These are phyloP conservation scores for Prionace glauca DNA, from an alignment of 2,797 vertebrate genomes.

Conservation along the genomic window DNA sequence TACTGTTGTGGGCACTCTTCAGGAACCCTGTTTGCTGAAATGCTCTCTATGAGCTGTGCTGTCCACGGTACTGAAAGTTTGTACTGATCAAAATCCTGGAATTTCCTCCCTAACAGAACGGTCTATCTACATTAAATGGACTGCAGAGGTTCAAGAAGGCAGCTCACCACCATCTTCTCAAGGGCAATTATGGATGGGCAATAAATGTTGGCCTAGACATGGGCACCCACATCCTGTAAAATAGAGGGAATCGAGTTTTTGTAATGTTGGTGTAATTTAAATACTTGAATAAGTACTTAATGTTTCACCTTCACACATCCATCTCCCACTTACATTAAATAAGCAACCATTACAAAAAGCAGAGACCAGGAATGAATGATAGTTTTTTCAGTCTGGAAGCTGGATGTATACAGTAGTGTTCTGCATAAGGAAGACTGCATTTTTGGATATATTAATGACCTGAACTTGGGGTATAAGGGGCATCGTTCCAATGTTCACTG, in stretches of 20 bases:
- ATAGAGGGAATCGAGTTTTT: not conserved
- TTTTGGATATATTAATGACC: not conserved
- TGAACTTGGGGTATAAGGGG: not conserved
- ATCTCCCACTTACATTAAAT: not conserved
- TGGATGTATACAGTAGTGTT: not conserved
- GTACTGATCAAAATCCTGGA: conserved; percentile 4
- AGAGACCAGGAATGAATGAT: not conserved
- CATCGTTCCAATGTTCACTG: not conserved
- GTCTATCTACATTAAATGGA: not conserved
- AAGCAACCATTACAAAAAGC: not conserved
- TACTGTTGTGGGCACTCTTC: not conserved
- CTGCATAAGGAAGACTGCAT: not conserved
- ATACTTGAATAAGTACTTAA: not conserved
- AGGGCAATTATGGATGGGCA: not conserved
- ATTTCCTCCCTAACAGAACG: not conserved
- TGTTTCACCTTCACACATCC: not conserved
- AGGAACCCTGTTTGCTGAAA: not conserved
- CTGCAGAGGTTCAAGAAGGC: not conserved
- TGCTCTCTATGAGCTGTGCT: conserved; percentile 50
- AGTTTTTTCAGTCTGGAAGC: not conserved
- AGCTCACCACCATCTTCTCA: not conserved
- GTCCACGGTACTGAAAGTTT: conserved; percentile 79
- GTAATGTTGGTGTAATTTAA: not conserved
- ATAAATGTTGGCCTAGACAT: not conserved
- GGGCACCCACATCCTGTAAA: not conserved